These are phyloP conservation scores for Loripinus fragilis DNA, from an alignment of 2,888 invertebrate species.

Conservation along the genomic window DNA sequence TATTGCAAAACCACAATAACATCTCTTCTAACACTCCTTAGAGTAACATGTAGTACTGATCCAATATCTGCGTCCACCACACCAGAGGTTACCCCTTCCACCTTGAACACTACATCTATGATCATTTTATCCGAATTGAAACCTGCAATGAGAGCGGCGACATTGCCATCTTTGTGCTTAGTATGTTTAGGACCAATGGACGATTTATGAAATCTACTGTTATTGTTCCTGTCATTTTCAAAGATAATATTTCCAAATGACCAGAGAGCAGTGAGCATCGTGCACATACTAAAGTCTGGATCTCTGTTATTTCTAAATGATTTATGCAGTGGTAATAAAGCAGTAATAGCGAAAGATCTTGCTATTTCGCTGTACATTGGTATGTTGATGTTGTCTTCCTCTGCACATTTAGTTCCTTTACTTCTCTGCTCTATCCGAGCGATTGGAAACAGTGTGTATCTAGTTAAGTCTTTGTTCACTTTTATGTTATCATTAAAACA, in stretches of 20 bases:
- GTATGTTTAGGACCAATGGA: conserved; percentile 32
- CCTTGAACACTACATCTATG: conserved; percentile 24
- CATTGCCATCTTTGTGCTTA: conserved; percentile 31
- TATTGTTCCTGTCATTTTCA: conserved; percentile 8
- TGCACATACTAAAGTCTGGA: conserved; percentile 16
- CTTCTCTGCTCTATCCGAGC: conserved; percentile 20
- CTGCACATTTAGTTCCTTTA: conserved; percentile 7
- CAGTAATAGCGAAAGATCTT: not conserved
- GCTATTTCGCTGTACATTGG: not conserved
- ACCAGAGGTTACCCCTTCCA: conserved; percentile 24
- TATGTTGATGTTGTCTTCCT: conserved; percentile 17
- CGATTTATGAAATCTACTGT: conserved; percentile 16
- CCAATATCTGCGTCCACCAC: conserved; percentile 42
- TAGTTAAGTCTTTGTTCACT: not conserved
- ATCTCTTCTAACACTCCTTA: conserved; percentile 10
- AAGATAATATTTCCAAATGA: conserved; percentile 2
- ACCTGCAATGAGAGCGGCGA: conserved; percentile 29
- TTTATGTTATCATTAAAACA: not conserved
- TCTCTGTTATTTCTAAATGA: conserved; percentile 19
- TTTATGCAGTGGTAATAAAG: not conserved
- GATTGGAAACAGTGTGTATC: not conserved
- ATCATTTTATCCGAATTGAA: conserved; percentile 22
- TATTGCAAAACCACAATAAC: conserved; percentile 23
- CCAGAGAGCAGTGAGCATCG: conserved; percentile 8
- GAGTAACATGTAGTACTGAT: conserved; percentile 18